Conservation (phyloP, 1,140 invertebrate species). For the Tetramorium alpestre region DNA sequence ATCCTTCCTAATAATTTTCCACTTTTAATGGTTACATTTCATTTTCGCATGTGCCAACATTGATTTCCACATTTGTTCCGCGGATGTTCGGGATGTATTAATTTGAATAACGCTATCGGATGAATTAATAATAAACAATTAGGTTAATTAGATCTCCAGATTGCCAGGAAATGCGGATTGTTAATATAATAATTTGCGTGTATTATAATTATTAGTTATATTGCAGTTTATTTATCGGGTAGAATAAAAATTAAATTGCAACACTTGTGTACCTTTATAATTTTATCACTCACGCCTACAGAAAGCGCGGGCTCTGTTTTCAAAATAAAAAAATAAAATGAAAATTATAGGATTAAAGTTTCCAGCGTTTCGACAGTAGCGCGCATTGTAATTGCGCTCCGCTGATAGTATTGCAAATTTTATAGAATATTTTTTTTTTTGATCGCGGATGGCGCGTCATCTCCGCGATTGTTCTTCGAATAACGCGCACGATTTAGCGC, state of each 20-base stretch:
- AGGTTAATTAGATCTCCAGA: conserved; percentile 50
- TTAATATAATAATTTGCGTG: conserved; percentile 52
- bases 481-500: neutral
- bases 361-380: neutral
- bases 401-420: conserved; percentile 27
- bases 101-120: conserved; percentile 42
- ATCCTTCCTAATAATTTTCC: neutral
- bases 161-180: conserved; percentile 38
- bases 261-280: too few relatives aligned
- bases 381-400: neutral
- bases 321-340: neutral
- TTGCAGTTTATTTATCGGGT: too few relatives aligned
- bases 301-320: neutral
- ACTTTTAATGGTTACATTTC: neutral
- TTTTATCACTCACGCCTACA: too few relatives aligned
- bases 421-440: conserved; percentile 1
- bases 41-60: neutral
- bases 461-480: conserved; percentile 18
- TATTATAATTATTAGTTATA: conserved; percentile 16
- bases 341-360: neutral
- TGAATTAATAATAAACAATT: conserved; percentile 56
- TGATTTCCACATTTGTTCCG: conserved; percentile 27
- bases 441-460: neutral
- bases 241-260: too few relatives aligned
- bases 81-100: conserved; percentile 37